Conservation (phyloP, 2,888 invertebrate species). For the Pammene aurita region DNA sequence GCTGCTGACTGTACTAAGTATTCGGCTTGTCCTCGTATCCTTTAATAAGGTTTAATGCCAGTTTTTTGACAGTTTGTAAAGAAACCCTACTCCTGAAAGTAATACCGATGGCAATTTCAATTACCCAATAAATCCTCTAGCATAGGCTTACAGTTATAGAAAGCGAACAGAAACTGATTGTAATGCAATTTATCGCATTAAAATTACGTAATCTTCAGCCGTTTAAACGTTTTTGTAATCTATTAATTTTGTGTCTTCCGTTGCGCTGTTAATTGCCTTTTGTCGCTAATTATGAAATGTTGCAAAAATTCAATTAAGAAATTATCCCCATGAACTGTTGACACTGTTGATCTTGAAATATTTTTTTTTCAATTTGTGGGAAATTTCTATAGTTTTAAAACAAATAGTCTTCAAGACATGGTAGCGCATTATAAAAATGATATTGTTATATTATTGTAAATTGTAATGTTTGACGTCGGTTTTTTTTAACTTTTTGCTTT, state of each 20-base stretch:
- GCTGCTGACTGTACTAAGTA: too few species aligned
- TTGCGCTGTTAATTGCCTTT: constrained; percentile 21
- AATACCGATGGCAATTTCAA: constrained; percentile 24
- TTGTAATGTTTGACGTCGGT: too few species aligned
- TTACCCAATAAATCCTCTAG: constrained; percentile 28
- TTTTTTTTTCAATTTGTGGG: background rate
- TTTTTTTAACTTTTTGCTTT: too few species aligned
- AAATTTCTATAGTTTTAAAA: too few species aligned
- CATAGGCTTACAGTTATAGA: constrained; percentile 58
- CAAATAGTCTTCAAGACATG: too few species aligned
- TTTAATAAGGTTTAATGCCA: background rate
- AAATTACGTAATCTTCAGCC: constrained; percentile 52
- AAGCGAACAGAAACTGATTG: constrained; percentile 65
- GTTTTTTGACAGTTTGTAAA: background rate
- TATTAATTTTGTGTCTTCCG: constrained; percentile 26
- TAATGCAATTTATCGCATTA: constrained; percentile 59
- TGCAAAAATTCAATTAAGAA: constrained; percentile 16
- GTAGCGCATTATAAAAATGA: too few species aligned
- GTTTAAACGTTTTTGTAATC: constrained; percentile 47
- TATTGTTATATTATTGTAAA: too few species aligned
- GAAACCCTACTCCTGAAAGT: background rate
- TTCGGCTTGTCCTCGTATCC: too few species aligned
- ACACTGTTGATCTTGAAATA: background rate
- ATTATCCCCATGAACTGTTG: background rate
- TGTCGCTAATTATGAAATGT: constrained; percentile 9